Base-by-base conservation (phyloP, 2,797 vertebrate species). In the Echeneis naucrates region DNA sequence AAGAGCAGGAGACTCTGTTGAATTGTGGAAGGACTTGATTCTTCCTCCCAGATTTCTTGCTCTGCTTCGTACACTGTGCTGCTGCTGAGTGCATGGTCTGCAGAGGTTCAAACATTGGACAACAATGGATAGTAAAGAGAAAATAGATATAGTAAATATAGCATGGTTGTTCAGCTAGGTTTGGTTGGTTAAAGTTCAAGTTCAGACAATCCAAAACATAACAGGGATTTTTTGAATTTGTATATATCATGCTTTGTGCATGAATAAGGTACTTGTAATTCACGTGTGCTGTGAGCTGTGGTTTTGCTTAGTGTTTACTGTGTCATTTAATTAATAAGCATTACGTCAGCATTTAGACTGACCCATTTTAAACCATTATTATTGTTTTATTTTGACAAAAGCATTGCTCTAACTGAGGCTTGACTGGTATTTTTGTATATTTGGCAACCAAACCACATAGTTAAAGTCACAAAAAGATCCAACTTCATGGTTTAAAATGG, bases 1-100 rank as follows among this genome's bases (percentile, higher is more conserved):
- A 90, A 87, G 23, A 94, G 72, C 50, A 67, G 55, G 40, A 93
- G 85, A 61, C 72, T 81, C 91, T 93, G 92, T 60, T 86, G 71
- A 38, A 89, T 12, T 9, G 56, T 12, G 16, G 53, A 35, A 47
- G 40, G 17, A 53, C 42, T 53, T 13, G 69, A 67, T 44, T 78
- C 35, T 8, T 72, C 68, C 24, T 67, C 61, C 11, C 27, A 19
- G 33, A 78, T 72, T 48, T 81, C 77, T 42, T 75, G 64, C 30
- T 85, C 70, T 14, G 86, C 78, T 3, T 58, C 68, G 81, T 87
- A 91, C 17, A 90, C 55, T 9, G 66, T 74, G 19, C 62, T 68
- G 23, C 61, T 3, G 4, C 78, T 68, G 48, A 76, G 58, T 37
- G 54, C 63, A 56, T 35, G 51, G 75, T 77, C 90, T 88, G 75